Percentiles rank a stretch among this genome's conserved stretches.
phyloP scores from a whole-genome alignment of 2,113 vertebrate genomes.

The Bubo scandiacus region DNA sequence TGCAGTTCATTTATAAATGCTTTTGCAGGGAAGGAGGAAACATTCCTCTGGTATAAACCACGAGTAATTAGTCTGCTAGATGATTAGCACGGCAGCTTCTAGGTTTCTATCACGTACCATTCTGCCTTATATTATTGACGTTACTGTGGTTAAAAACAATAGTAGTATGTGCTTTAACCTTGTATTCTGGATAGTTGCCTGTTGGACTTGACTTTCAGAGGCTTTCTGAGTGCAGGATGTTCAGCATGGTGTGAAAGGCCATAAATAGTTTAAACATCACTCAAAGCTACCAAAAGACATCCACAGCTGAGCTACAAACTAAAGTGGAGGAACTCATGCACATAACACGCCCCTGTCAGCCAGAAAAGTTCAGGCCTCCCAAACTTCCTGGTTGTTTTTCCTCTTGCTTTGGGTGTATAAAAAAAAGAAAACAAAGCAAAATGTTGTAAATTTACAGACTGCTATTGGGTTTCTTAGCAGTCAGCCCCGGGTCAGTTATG shows the following conservation, averaged over 20 bases:
- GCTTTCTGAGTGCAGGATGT: background rate
- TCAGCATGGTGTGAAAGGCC: background rate
- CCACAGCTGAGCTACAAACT: background rate
- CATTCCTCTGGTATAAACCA: background rate
- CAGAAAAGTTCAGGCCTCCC: background rate
- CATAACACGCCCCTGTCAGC: background rate
- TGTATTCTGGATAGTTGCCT: background rate
- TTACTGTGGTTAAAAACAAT: background rate
- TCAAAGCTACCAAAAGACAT: background rate
- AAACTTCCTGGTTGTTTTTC: background rate
- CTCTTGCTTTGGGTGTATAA: background rate
- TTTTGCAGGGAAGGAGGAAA: background rate
- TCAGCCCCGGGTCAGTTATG: background rate
- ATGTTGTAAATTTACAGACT: background rate
- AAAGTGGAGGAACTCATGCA: background rate
- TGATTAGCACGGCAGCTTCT: background rate
- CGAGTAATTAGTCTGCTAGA: background rate
- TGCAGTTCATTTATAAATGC: background rate
- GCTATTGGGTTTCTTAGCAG: background rate
- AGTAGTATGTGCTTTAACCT: background rate
- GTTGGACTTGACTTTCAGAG: background rate
- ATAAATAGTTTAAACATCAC: background rate
- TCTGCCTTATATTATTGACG: background rate
- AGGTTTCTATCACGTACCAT: background rate
- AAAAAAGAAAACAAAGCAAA: background rate